Evolutionary conservation across 2,888 invertebrate species (phyloP).

Genomic region (Polymixis lichenea): DNA sequence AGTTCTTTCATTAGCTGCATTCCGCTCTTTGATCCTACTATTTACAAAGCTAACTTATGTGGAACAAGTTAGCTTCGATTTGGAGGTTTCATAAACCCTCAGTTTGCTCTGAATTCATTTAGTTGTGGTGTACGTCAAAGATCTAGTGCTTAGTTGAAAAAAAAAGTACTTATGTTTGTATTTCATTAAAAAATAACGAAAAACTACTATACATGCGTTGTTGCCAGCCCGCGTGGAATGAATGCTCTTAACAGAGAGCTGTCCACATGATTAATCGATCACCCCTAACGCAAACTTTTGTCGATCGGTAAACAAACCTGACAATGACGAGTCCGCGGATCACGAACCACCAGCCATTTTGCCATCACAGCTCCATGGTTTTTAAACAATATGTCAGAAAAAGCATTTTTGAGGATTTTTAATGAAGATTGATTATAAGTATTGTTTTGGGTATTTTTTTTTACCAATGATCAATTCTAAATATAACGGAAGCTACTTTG

Average conservation of each 20-base stretch:
- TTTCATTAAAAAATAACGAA: too few species aligned
- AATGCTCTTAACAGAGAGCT: slow-evolving; percentile 42
- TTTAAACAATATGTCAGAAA: slow-evolving; percentile 9
- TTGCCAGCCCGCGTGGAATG: too few species aligned
- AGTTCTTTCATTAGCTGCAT: neutral
- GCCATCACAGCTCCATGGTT: neutral
- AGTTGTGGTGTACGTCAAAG: too few species aligned
- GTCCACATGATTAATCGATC: slow-evolving; percentile 54
- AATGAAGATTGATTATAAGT: slow-evolving; percentile 7
- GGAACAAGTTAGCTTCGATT: neutral
- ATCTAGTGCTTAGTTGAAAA: too few species aligned
- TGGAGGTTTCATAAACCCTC: slow-evolving; percentile 22
- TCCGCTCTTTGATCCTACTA: slow-evolving; percentile 10
- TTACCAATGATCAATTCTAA: neutral
- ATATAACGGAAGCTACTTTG: too few species aligned
- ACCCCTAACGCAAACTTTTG: slow-evolving; percentile 48
- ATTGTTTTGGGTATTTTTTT: neutral
- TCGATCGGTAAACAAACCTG: slow-evolving; percentile 49
- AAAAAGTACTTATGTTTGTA: too few species aligned
- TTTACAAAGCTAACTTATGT: slow-evolving; percentile 18
- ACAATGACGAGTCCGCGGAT: slow-evolving; percentile 39
- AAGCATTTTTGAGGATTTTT: neutral
- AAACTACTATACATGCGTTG: too few species aligned
- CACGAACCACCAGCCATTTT: slow-evolving; percentile 18
- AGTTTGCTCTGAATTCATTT: slow-evolving; percentile 22